Conservation (phyloP, 2,113 vertebrate species). For the Fulmarus glacialis region DNA sequence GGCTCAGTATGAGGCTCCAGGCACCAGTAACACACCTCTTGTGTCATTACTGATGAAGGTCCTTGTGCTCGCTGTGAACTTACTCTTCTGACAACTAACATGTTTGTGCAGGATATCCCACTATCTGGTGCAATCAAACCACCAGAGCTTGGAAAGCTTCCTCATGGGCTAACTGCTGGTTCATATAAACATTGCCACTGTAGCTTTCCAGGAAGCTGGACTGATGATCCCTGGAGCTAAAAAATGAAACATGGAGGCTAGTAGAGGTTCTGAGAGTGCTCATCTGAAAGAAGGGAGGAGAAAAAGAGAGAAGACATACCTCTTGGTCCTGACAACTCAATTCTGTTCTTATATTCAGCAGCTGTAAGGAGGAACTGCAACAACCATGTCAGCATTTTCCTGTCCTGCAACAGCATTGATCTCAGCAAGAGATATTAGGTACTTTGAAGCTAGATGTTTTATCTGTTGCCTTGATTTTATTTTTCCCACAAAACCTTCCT, state of each 20-base stretch:
- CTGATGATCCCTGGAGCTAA: too few relatives aligned
- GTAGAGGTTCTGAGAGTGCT: not conserved
- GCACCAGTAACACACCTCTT: conserved; percentile 36
- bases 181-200: not conserved
- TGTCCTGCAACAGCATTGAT: not conserved
- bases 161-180: not conserved
- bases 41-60: not conserved
- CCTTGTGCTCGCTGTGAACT: not conserved
- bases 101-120: not conserved
- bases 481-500: not conserved
- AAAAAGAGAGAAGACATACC: not conserved
- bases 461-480: not conserved
- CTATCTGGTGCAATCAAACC: fast-evolving
- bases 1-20: conserved; percentile 14
- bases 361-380: not conserved
- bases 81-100: not conserved
- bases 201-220: not conserved
- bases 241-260: not conserved
- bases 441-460: not conserved
- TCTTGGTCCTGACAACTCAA: not conserved
- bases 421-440: not conserved
- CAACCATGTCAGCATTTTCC: not conserved
- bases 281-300: not conserved
- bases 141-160: not conserved
- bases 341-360: not conserved